Percentiles rank a stretch among this genome's conserved stretches.
Evolutionary conservation across 2,113 vertebrate species (phyloP).

Genomic region (Clarias batrachus): DNA sequence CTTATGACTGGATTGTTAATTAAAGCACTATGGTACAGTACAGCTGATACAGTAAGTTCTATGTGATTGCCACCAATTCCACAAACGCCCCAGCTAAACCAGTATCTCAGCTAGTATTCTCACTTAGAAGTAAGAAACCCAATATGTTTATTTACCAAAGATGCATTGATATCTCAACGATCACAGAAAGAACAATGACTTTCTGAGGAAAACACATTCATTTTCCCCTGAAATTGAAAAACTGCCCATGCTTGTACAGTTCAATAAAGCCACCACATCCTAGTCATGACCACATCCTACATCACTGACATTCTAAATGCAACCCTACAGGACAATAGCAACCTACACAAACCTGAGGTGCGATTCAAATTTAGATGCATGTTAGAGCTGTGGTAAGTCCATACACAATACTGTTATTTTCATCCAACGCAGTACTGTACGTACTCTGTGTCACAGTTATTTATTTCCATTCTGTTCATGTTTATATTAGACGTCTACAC

Average conservation of each 20-base stretch:
- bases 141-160: not conserved
- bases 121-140: not conserved
- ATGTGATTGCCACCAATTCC: not conserved
- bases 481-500: not conserved
- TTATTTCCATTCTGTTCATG: not conserved
- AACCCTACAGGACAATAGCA: not conserved
- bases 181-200: not conserved
- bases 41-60: not conserved
- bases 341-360: not conserved
- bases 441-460: not conserved
- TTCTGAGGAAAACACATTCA: not conserved
- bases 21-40: not conserved
- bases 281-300: constrained; percentile 29
- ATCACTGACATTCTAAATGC: constrained; percentile 14
- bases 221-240: not conserved
- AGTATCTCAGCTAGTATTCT: not conserved
- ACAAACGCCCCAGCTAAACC: not conserved
- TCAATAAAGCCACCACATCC: not conserved
- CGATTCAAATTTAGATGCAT: not conserved
- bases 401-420: not conserved
- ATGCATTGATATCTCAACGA: not conserved
- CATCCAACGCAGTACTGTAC: not conserved
- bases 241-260: not conserved
- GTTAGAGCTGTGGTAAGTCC: not conserved
- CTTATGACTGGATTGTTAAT: not conserved